Conservation (phyloP, 2,113 vertebrate genomes). For the Papio anubis region DNA sequence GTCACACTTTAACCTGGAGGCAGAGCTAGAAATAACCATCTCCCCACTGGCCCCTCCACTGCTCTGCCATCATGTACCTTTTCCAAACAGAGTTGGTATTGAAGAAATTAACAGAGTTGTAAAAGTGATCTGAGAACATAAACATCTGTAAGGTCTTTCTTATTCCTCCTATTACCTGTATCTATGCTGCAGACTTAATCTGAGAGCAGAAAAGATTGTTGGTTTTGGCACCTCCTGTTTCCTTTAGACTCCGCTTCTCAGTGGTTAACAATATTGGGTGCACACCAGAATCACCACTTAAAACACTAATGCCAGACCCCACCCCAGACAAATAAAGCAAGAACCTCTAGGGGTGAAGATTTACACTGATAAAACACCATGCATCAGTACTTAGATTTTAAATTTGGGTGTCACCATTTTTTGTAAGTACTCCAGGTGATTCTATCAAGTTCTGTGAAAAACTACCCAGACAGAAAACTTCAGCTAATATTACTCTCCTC, state of each 20-base stretch:
- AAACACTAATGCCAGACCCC: background rate
- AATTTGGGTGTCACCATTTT: background rate
- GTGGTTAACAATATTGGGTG: background rate
- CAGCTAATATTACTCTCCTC: background rate
- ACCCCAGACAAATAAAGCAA: background rate
- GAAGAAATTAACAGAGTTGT: background rate
- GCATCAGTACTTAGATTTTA: background rate
- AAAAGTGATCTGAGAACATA: slow-evolving; percentile 14
- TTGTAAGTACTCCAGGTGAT: background rate
- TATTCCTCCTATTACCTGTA: background rate
- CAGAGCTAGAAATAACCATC: slow-evolving; percentile 33
- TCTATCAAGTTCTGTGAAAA: slow-evolving; percentile 19
- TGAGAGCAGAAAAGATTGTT: background rate
- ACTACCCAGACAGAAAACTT: background rate
- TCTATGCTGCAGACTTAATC: background rate
- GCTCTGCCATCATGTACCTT: background rate
- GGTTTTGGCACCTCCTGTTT: background rate
- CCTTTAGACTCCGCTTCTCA: background rate
- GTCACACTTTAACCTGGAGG: background rate
- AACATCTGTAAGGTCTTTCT: background rate
- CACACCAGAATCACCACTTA: background rate
- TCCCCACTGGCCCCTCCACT: background rate
- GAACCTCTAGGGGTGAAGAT: background rate
- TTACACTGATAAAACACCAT: slow-evolving; percentile 16
- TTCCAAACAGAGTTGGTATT: background rate